These are phyloP conservation scores for Lutjanus campechanus DNA, from an alignment of 2,797 vertebrate genomes.

Conservation along the genomic window DNA sequence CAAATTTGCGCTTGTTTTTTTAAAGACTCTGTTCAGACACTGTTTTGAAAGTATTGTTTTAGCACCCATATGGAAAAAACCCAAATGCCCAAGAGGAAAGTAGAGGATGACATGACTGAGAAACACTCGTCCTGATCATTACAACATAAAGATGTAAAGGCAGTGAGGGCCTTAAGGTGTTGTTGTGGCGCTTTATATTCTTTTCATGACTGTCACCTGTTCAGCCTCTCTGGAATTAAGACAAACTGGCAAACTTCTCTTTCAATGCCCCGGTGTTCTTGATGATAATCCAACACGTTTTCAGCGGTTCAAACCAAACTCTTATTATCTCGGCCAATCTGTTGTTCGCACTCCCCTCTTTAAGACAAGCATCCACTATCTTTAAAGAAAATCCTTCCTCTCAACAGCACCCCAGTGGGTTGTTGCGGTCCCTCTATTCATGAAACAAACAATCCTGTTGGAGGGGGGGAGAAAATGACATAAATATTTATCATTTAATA, in stretches of 20 bases:
- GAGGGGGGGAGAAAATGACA: slow-evolving; percentile 73
- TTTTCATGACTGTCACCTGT: slow-evolving; percentile 30
- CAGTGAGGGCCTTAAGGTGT: slow-evolving; percentile 19
- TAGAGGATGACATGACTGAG: background rate
- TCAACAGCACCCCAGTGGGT: slow-evolving; percentile 80
- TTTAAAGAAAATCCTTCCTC: slow-evolving; percentile 80
- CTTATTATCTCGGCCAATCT: slow-evolving; percentile 75
- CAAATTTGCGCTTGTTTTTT: no score
- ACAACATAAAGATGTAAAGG: slow-evolving; percentile 27
- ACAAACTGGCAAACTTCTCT: slow-evolving; percentile 39
- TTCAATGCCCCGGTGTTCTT: slow-evolving; percentile 43
- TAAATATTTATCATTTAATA: slow-evolving; percentile 88
- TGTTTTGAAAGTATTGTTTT: no score
- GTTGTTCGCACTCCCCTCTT: slow-evolving; percentile 68
- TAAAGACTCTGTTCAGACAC: no score
- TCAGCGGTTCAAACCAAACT: slow-evolving; percentile 57
- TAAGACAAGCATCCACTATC: slow-evolving; percentile 73
- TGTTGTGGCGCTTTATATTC: slow-evolving; percentile 16
- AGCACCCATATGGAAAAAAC: no score
- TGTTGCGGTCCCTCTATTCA: slow-evolving; percentile 79
- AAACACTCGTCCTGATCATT: slow-evolving; percentile 17
- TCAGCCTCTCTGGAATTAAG: slow-evolving; percentile 30
- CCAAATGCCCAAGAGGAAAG: background rate
- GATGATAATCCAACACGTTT: slow-evolving; percentile 55
- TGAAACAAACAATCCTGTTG: slow-evolving; percentile 80